phyloP scores from a whole-genome alignment of 2,888 invertebrate species.

The Aricia artaxerxes region DNA sequence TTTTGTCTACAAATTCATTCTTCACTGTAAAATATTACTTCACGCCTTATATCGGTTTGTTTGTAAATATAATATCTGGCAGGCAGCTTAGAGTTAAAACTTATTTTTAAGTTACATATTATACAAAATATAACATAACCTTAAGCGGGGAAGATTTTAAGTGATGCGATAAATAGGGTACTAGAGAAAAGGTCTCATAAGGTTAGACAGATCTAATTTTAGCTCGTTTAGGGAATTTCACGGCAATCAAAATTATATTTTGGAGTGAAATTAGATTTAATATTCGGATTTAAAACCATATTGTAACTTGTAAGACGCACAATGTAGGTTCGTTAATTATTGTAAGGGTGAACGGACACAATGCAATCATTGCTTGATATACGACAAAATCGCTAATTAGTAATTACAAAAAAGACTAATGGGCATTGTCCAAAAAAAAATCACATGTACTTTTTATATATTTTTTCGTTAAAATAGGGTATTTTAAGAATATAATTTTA shows the following conservation, averaged over 20 bases:
- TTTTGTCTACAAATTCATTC: neutral
- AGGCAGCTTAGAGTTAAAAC: neutral
- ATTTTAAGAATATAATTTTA: no score
- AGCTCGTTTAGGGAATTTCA: neutral
- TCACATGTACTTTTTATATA: no score
- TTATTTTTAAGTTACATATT: slow-evolving; percentile 1
- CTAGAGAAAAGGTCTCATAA: neutral
- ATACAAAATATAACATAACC: neutral
- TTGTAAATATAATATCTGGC: neutral
- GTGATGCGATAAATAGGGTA: slow-evolving; percentile 7
- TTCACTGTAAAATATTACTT: slow-evolving; percentile 11
- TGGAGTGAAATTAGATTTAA: neutral
- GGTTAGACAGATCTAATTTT: slow-evolving; percentile 14
- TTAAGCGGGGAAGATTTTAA: neutral
- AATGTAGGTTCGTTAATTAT: no score
- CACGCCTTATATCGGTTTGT: neutral
- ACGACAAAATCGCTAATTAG: neutral
- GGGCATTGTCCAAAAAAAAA: no score
- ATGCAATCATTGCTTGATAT: no score
- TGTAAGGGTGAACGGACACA: no score
- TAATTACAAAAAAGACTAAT: neutral
- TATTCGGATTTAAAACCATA: neutral
- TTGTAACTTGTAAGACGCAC: no score
- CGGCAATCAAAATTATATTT: neutral
- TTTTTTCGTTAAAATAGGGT: no score